Evolutionary conservation across 2,888 invertebrate genomes (phyloP).

Genomic region (Andricus curvator): DNA sequence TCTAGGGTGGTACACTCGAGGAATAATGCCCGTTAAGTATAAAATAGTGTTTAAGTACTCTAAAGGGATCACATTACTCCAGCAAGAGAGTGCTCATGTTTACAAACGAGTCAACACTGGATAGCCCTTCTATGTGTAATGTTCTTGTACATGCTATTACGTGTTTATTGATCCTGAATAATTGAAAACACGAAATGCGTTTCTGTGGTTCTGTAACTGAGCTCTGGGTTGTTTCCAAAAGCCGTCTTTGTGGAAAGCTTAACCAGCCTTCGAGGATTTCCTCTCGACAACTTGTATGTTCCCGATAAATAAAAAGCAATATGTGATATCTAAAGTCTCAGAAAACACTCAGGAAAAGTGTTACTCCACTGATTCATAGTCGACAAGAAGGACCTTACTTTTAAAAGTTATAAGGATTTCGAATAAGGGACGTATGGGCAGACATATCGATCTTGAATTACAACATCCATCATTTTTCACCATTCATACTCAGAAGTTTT

Average conservation of each 20-base stretch:
- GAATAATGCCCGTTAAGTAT: too few relatives aligned
- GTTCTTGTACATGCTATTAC: conserved; percentile 28
- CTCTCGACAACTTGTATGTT: conserved; percentile 5
- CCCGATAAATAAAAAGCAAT: conserved; percentile 11
- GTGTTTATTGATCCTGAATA: conserved; percentile 39
- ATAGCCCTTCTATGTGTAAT: conserved; percentile 18
- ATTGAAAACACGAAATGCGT: conserved; percentile 27
- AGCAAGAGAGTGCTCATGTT: background rate
- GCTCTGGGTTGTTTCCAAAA: conserved; percentile 20
- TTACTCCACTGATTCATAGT: background rate
- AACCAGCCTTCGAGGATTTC: conserved; percentile 10
- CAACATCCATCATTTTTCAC: background rate
- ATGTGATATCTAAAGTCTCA: background rate
- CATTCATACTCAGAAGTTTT: background rate
- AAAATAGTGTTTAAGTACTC: background rate
- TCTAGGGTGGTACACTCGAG: too few relatives aligned
- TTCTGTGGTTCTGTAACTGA: conserved; percentile 15
- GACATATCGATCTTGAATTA: background rate
- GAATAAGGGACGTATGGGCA: background rate
- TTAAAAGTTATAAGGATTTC: background rate
- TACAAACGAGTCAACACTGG: background rate
- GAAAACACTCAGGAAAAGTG: background rate
- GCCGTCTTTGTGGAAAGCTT: conserved; percentile 14
- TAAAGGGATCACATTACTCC: background rate
- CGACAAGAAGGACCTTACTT: background rate